Evolutionary conservation across 2,797 vertebrate species (phyloP), one percentile per base, ranked within the genome.

Genomic region (Loriculus beryllinus): DNA sequence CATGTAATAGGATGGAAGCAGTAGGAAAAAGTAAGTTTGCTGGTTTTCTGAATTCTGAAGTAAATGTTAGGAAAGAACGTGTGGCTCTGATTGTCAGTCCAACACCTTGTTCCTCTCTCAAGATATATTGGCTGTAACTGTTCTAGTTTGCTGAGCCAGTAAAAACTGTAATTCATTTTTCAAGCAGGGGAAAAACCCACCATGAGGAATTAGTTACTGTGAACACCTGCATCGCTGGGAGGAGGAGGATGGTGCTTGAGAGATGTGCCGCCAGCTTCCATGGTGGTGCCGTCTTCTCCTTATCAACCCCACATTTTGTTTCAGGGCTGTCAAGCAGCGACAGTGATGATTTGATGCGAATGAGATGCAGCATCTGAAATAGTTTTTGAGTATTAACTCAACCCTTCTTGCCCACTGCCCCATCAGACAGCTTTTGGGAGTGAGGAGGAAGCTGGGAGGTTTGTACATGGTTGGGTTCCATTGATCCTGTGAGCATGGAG

Each of bases 141-240:
- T 69, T 83, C 35, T 29, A 54, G 54, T 49, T 84, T 84, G 60
- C 70, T 81, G 51, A 45, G 40, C n/a, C 49, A 22, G 28, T 77
- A 60, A 81, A 81, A 81, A 59, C 20, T n/a, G 16, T 40, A 68
- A 76, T 67, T 77, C 48, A 68, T 84, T 84, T 92, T 68, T 90
- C 67, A 87, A 71, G 74, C 33, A 35, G 59, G 29, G 11, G 3
- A 14, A 19, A 29, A 60, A n/a, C 10, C 33, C 56, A n/a, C 6
- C 75, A 52, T 28, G 25, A 81, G 83, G 79, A 54, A 29, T 54
- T 64, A 9, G 65, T 94, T 92, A 81, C 7, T n/a, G 40, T 31
- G 74, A 47, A 62, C 74, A 83, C 59, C 72, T 89, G 86, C 14
- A 2, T 51, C 0, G 3, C 6, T 14, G 35, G 59, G 56, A 57